Evolutionary conservation across 2,888 invertebrate genomes (phyloP), one percentile per base, ranked within the genome.

Genomic region (Geotrupes spiniger): DNA sequence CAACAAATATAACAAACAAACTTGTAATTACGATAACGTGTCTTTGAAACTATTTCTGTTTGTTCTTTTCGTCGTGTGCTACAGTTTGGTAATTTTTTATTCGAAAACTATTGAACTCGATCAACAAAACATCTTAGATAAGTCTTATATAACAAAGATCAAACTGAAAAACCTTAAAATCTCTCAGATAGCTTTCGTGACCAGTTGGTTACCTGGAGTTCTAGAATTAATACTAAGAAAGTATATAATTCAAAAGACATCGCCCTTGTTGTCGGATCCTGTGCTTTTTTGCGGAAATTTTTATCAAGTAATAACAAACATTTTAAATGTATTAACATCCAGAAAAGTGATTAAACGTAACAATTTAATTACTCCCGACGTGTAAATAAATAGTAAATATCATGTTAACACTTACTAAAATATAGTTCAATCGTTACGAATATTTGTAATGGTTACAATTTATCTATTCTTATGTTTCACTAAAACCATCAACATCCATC

Each of bases 201-300:
- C 58, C 14, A 49, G 68, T 33, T 72, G 72, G 72, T 52, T 70
- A 49, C 70, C 71, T n/a, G 60, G 60, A 39, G 55, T 69, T 25
- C 37, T 67, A 12, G 69, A 71, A 50, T 44, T 65, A 45, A 62
- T 68, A 54, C 52, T 54, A 15, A 60, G 68, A 49, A 62, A 58
- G n/a, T 69, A 63, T 57, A 53, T 72, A 28, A 51, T 57, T 5
- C 46, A 64, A 28, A 49, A 45, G 17, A 51, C 51, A 26, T 57
- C 66, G 14, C 62, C 57, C 49, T 16, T 66, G 11, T 28, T 63
- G 5, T 60, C 65, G 17, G 64, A 67, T 40, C 25, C 64, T 9
- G 57, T 66, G 45, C 55, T 68, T 45, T 53, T 58, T 15, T 39
- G 68, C 36, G 68, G 65, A 27, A 68, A 65, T 36, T 21, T 57